Conservation (phyloP, 2,797 vertebrate genomes). For the Mus spretus region DNA sequence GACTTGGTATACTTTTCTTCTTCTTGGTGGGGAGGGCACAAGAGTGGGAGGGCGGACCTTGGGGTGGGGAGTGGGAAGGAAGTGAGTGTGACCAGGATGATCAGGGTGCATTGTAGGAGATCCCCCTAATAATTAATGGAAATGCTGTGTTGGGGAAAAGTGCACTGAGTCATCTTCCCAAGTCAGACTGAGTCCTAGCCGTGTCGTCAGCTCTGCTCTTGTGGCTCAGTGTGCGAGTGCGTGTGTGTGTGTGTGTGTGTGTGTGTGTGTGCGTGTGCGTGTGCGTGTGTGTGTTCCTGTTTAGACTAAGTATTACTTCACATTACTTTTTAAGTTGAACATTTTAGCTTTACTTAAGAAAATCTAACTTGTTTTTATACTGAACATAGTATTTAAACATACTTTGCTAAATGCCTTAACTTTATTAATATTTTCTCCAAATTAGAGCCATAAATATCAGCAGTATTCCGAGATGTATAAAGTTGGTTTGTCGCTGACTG, state of each 20-base stretch:
- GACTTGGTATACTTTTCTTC: not conserved
- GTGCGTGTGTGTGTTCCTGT: not conserved
- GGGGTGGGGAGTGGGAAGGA: not conserved
- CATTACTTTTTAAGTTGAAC: conserved; percentile 67
- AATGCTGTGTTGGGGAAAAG: not conserved
- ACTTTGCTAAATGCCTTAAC: conserved; percentile 36
- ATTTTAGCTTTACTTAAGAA: conserved; percentile 56
- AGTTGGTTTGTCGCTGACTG: not conserved
- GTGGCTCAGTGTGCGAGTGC: not conserved
- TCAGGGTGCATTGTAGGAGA: not conserved
- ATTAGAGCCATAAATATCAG: conserved; percentile 50
- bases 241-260: not conserved
- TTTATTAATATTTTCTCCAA: conserved; percentile 39
- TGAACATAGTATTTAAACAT: conserved; percentile 55
- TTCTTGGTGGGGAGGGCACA: not conserved
- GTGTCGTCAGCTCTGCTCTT: conserved; percentile 24
- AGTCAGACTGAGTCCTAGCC: conserved; percentile 23
- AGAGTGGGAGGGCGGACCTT: not conserved
- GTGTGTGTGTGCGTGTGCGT: not conserved
- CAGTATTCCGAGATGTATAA: not conserved
- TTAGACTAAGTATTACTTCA: conserved; percentile 38
- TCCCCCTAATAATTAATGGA: not conserved
- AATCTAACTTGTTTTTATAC: conserved; percentile 15
- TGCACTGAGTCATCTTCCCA: conserved; percentile 72
- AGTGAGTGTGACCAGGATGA: too few species aligned